Conservation (phyloP, 2,888 invertebrate genomes). For the Drosophila pegasa region DNA sequence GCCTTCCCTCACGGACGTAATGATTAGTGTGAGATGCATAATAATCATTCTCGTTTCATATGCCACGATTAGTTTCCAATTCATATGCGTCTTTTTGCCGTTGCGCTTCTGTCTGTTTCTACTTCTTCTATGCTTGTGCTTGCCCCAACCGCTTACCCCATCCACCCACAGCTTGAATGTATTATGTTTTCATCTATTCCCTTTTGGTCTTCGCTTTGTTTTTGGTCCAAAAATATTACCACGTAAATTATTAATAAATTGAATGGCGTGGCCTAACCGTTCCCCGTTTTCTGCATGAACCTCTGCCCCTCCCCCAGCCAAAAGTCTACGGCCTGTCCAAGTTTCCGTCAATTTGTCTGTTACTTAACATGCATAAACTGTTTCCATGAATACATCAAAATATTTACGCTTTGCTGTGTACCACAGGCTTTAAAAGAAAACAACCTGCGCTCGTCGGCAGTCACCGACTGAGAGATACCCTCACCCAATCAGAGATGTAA, state of each 20-base stretch:
- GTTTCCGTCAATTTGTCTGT: constrained; percentile 71
- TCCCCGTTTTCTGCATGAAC: background rate
- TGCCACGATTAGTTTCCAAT: constrained; percentile 74
- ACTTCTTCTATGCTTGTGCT: constrained; percentile 5
- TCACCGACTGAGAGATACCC: background rate
- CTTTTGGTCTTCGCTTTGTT: constrained; percentile 42
- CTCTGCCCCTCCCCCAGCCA: constrained; percentile 2
- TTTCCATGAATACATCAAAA: constrained; percentile 77
- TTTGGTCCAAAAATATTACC: constrained; percentile 74
- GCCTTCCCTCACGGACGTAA: constrained; percentile 57
- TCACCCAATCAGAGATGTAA: background rate
- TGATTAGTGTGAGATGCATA: constrained; percentile 83
- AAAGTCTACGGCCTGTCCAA: constrained; percentile 34
- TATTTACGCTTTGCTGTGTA: constrained; percentile 47
- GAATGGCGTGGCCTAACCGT: constrained; percentile 50
- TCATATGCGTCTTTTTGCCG: constrained; percentile 57
- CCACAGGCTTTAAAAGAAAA: constrained; percentile 9
- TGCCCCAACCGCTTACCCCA: constrained; percentile 30
- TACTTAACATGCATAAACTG: constrained; percentile 82
- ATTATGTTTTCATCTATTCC: constrained; percentile 54
- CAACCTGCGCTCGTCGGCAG: background rate
- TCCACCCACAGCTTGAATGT: constrained; percentile 23
- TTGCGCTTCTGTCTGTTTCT: constrained; percentile 10
- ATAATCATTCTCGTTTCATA: constrained; percentile 67
- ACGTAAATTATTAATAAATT: constrained; percentile 81